Base-by-base conservation (phyloP, 2,888 invertebrate genomes). In the Thera obeliscata region DNA sequence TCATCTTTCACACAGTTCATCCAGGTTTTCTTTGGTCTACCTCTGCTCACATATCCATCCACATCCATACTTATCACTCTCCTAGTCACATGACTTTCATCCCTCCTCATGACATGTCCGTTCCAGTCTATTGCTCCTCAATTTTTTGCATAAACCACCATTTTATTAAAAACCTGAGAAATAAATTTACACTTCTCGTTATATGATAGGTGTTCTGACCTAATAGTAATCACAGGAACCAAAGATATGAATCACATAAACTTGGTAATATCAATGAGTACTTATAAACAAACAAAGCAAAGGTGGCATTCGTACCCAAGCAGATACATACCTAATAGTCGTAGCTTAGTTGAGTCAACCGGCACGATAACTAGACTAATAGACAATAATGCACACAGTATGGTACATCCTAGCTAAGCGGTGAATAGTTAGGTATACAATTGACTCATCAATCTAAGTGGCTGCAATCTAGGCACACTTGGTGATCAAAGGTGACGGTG, bases 321-420 rank as follows among this genome's bases (percentile, higher is more conserved):
- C 12, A 33, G 56, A 55, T 52, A 56, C 56, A 36, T 57, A 60
- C 36, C 8, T 9, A 54, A 8, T 3, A 35, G 38, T 67, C n/a
- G n/a, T n/a, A 59, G 12, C 56, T 66, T 49, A 55, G 67, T 61
- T 71, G 73, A 74, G 67, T 72, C 72, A 74, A 72, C 70, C 49
- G 46, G 12, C 54, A 38, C 52, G 54, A 50, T 64, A 67, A 69
- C 55, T 65, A 65, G 50, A 64, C 62, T 62, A 65, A 68, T 71
- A 67, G 54, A 61, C 61, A 56, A 55, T 61, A 64, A 56, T 62
- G 50, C 36, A 43, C 35, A 50, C 56, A 48, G 50, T 12, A 43
- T 22, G 41, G 36, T 33, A 62, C 54, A 55, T 61, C 61, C 61
- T 55, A 36, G n/a, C 61, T 52, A 55, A 35, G 12, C 36, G 35